Conservation (phyloP, 2,888 invertebrate genomes). For the Drosophila nr. medialis region DNA sequence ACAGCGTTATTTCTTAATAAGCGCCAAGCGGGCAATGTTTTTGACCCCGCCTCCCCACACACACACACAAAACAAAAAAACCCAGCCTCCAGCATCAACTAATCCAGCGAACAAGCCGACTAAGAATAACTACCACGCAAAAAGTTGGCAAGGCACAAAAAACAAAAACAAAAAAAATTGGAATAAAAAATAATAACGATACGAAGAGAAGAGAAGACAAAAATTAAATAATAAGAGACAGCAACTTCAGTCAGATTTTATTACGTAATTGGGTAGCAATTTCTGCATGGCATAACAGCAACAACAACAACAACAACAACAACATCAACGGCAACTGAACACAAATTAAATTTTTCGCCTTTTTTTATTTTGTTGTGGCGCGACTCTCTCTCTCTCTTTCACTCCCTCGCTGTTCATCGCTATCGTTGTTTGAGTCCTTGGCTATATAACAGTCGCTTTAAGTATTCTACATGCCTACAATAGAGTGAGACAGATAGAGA, state of each 20-base stretch:
- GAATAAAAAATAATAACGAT: constrained; percentile 11
- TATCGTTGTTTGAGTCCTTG: constrained; percentile 1
- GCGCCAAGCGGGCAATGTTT: constrained; percentile 41
- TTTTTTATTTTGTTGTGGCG: constrained; percentile 29
- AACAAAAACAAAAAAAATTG: constrained; percentile 1
- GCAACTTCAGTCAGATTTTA: constrained; percentile 78
- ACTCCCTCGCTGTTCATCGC: not conserved
- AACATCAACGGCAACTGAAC: constrained; percentile 57
- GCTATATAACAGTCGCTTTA: not conserved
- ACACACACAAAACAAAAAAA: not conserved
- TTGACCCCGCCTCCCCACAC: not conserved
- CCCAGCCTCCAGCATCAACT: not conserved
- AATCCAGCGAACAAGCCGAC: not conserved
- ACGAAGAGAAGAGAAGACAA: constrained; percentile 62
- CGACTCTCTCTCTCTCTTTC: constrained; percentile 14
- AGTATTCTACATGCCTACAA: constrained; percentile 5
- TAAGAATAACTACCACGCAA: constrained; percentile 15
- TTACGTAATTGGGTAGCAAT: constrained; percentile 80
- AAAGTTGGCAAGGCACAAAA: constrained; percentile 19
- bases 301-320: constrained; percentile 34
- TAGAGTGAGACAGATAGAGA: not conserved
- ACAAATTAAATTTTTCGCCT: constrained; percentile 77
- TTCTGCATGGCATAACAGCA: constrained; percentile 64
- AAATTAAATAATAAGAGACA: constrained; percentile 78
- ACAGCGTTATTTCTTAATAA: constrained; percentile 71